Conservation (phyloP, 2,113 vertebrate species). For the Hippocampus zosterae region DNA sequence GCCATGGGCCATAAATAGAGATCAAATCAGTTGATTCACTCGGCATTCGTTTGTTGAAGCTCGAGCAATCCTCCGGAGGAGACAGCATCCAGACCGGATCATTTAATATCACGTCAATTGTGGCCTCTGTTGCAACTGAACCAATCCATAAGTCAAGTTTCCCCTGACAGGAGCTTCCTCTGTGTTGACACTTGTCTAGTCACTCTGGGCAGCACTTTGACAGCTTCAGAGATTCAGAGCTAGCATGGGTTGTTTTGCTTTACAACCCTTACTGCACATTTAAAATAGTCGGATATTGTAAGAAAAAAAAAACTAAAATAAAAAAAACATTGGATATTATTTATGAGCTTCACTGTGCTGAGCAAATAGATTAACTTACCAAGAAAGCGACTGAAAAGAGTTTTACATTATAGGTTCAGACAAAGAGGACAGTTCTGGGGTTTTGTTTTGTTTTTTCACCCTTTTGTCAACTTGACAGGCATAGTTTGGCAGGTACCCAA, state of each 20-base stretch:
- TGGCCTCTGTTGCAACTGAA: slow-evolving; percentile 63
- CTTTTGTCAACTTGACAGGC: no score
- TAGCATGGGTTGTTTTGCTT: background rate
- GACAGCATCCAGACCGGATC: slow-evolving; percentile 33
- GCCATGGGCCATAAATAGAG: slow-evolving; percentile 1
- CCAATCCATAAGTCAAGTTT: slow-evolving; percentile 63
- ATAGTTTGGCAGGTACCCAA: no score
- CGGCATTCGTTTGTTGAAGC: slow-evolving; percentile 10
- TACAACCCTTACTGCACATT: slow-evolving; percentile 24
- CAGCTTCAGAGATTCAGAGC: slow-evolving; percentile 37
- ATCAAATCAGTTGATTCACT: slow-evolving; percentile 19
- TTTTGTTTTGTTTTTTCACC: no score
- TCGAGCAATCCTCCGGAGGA: slow-evolving; percentile 24
- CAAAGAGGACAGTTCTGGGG: background rate
- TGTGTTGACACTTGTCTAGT: slow-evolving; percentile 46
- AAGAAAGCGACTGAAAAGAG: background rate
- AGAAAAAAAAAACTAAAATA: background rate
- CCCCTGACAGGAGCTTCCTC: slow-evolving; percentile 47
- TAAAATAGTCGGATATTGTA: background rate
- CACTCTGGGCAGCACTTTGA: slow-evolving; percentile 44
- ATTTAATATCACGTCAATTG: slow-evolving; percentile 71
- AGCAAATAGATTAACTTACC: background rate
- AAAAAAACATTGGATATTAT: no score
- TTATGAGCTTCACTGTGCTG: background rate
- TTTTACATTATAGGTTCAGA: background rate